Evolutionary conservation across 1,140 invertebrate species (phyloP), one percentile per base, ranked within the genome.

Genomic region (Hyles vespertilio): DNA sequence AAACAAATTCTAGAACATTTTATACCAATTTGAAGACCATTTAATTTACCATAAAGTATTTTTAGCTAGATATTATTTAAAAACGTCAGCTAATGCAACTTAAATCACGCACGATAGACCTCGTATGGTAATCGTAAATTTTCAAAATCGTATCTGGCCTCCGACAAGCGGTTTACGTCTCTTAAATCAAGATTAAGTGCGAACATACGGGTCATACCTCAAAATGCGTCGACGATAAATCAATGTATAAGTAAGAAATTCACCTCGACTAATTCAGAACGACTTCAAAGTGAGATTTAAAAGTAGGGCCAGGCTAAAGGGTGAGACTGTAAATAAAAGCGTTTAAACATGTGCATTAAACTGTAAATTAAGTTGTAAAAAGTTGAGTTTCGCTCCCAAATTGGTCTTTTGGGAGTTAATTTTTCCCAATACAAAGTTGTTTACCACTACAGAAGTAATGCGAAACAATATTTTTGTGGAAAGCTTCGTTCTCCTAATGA

Each of bases 111-210:
- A 65, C 60, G 70, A 79, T 72, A 72, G 63, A 70, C 60, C 60
- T 70, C 78, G 70, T 64, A 70, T 78, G 74, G 81, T 63, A 73
- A 78, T 73, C 70, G 72, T 81, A 80, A 81, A 84, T 84, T 76
- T 76, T 44, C 32, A 74, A 77, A 79, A 76, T 72, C 67, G 73
- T 79, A 73, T 73, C 74, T 77, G 67, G 32, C 59, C 62, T 67
- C 61, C 58, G 73, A 77, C 70, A 76, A 71, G 70, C 71, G 65
- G 70, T 73, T 69, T 70, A 70, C 56, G 76, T 75, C 78, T 52
- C 70, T 68, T 84, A 86, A 84, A 82, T 82, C 83, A 84, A 82
- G 82, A 84, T 81, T 83, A 77, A 85, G 74, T 80, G 62, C 65
- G 53, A 67, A 58, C 70, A 76, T 70, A 78, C 74, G 73, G 70